These are phyloP conservation scores for Brachionus calyciflorus DNA, from an alignment of 1,140 invertebrate genomes.

Conservation along the genomic window DNA sequence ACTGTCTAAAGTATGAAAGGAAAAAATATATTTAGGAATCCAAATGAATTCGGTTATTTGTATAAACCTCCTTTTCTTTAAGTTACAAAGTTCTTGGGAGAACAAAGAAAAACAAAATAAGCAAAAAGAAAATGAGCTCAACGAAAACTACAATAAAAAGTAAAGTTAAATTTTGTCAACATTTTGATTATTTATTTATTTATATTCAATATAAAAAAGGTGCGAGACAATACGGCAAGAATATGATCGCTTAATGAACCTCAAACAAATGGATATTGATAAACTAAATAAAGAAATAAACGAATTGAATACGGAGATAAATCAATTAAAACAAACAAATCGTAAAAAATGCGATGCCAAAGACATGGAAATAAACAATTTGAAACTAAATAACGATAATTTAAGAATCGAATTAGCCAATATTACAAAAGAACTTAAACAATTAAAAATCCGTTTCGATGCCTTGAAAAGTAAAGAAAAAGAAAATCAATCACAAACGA, in stretches of 20 bases:
- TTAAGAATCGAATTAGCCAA: neutral
- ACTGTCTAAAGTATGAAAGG: too few relatives aligned
- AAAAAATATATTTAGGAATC: too few relatives aligned
- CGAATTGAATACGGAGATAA: neutral
- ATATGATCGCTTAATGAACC: neutral
- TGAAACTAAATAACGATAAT: neutral
- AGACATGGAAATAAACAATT: constrained; percentile 6
- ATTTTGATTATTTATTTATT: neutral
- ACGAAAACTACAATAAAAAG: neutral
- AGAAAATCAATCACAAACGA: neutral
- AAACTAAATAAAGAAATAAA: neutral
- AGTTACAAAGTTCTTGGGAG: neutral
- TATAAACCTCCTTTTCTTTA: neutral
- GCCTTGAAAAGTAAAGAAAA: neutral
- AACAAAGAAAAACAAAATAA: neutral
- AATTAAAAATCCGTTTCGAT: constrained; percentile 17
- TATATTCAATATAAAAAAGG: neutral
- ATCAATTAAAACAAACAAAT: neutral
- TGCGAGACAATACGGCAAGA: constrained; percentile 14
- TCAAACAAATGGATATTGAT: neutral
- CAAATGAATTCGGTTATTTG: too few relatives aligned
- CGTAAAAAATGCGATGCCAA: neutral
- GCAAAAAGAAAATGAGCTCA: neutral
- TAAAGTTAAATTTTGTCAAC: neutral
- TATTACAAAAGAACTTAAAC: neutral